Conservation (phyloP, 2,113 vertebrate genomes). For the Cettia cetti region DNA sequence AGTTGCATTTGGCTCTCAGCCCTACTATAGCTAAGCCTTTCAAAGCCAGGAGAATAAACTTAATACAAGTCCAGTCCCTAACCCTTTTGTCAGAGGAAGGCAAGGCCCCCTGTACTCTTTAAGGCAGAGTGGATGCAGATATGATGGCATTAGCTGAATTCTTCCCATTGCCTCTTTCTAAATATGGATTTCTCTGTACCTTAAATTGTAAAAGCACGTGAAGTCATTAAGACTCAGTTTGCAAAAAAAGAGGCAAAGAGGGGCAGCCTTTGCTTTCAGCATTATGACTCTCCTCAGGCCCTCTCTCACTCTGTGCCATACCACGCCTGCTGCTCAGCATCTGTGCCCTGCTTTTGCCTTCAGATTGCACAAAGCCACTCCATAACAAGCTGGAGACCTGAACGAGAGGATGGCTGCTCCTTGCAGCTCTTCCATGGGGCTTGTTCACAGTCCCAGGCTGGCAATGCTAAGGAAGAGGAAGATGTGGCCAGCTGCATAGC, state of each 20-base stretch:
- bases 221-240: neutral
- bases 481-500: neutral
- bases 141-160: neutral
- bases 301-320: neutral
- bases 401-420: neutral
- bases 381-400: neutral
- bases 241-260: neutral
- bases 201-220: neutral
- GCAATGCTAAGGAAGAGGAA: neutral
- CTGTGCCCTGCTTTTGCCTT: neutral
- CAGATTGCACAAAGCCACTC: neutral
- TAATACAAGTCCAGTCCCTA: neutral
- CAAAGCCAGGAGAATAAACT: slow-evolving; percentile 13
- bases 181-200: neutral
- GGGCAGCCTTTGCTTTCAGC: neutral
- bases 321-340: neutral
- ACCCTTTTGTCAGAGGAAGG: neutral
- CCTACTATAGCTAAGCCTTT: slow-evolving; percentile 12
- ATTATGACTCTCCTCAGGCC: neutral
- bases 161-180: neutral
- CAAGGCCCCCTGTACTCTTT: neutral
- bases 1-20: slow-evolving; percentile 31
- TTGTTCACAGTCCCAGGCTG: neutral
- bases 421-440: neutral
- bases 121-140: neutral